Base-by-base conservation (phyloP, 1,140 invertebrate species). In the Andrena cerasifolii region DNA sequence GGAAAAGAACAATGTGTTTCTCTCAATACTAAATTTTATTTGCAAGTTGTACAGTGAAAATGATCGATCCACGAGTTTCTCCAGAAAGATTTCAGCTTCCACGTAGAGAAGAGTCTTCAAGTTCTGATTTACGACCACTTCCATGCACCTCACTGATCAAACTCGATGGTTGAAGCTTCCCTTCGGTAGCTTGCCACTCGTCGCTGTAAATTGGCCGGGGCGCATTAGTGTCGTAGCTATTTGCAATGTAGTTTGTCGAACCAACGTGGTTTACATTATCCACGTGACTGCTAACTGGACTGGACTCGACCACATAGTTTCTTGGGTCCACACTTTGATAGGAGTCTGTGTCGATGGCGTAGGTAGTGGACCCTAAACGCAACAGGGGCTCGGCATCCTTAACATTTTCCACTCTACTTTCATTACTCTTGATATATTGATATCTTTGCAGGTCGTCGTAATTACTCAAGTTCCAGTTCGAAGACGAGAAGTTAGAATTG, bases 131-230 rank as follows among this genome's bases (percentile, higher is more conserved):
- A 3, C 12, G 0, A 3, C 3, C 33, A 21, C 14, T 40, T 59
- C 33, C 16, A 6, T 45, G 21, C 14, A 47, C 47, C 24, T 53
- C 21, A 18, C 47, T 53, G 3, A n/a, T 51, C 33, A 45, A 59
- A 43, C 51, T 68, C 16, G 14, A 31, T 3, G 66, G 18, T 2
- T 8, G 7, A 12, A 45, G 26, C 31, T 73, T 72, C n/a, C 45
- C 74, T 12, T 45, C 58, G 16, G 47, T 66, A 10, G 80, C 28
- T 1, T 80, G 77, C 81, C 81, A 84, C 3, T 84, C 77, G 16
- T 83, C 43, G 3, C 10, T 47, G 12, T 84, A 73, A 0, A 45
- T 12, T 0, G 49, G 5, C 18, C 18, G 16, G 0, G 31, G 3
- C 0, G 18, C 12, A 43, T 62, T 49, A n/a, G 49, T n/a, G 0